Percentiles rank a stretch among this genome's conserved stretches.
Conservation (phyloP, 2,797 vertebrate genomes). For the Mormyrops boulengeri region DNA sequence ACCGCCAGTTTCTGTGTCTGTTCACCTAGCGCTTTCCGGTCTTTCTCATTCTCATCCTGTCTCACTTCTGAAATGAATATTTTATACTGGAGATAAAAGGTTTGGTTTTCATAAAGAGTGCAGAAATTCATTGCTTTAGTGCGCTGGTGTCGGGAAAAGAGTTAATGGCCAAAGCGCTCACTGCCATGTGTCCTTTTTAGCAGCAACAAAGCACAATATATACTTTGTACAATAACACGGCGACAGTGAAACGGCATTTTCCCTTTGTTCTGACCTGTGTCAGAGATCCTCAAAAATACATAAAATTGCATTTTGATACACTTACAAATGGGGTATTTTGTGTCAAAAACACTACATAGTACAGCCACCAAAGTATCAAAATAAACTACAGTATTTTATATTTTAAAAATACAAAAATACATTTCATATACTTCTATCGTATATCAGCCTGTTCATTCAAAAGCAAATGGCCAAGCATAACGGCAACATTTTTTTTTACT, state of each 20-base stretch:
- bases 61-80: background rate
- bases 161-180: background rate
- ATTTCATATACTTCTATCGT: background rate
- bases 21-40: background rate
- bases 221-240: background rate
- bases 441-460: background rate
- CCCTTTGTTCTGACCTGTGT: background rate
- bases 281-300: background rate
- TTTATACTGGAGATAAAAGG: background rate
- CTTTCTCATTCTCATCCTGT: background rate
- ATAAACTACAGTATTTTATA: background rate
- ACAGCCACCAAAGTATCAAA: background rate
- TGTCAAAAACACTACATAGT: background rate
- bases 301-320: background rate
- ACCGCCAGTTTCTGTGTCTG: background rate
- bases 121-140: background rate
- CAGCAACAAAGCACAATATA: background rate
- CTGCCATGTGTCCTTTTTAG: background rate
- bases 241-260: background rate
- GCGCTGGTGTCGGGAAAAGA: background rate
- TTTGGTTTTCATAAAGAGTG: background rate
- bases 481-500: background rate
- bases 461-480: background rate
- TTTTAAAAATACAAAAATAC: background rate
- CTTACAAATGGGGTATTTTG: too few relatives aligned